These are phyloP conservation scores for Burhinus oedicnemus DNA, from an alignment of 2,113 vertebrate genomes.

Conservation along the genomic window DNA sequence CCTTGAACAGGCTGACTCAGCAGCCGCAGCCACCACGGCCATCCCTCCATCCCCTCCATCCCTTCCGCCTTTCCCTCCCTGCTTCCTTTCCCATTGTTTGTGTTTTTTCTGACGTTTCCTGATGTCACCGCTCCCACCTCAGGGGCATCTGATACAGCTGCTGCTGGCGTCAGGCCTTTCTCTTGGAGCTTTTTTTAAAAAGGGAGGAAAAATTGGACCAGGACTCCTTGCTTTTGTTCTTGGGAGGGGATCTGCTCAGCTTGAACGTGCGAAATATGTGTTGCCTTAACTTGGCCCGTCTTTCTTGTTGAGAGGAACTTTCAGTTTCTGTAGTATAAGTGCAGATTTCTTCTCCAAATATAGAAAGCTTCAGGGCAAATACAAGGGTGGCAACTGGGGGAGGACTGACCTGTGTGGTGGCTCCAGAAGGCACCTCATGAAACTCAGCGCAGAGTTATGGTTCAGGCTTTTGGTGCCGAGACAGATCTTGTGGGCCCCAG, in stretches of 20 bases:
- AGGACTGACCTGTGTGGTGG: not conserved
- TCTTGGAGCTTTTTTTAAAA: not conserved
- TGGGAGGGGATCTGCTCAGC: not conserved
- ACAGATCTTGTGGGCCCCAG: not conserved
- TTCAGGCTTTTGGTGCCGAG: not conserved
- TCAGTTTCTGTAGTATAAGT: not conserved
- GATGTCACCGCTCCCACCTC: not conserved
- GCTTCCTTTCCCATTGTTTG: constrained; percentile 52
- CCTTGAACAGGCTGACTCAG: constrained; percentile 15
- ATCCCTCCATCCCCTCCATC: not conserved
- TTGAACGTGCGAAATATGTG: fast-evolving
- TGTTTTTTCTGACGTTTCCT: not conserved
- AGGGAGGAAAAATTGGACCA: not conserved
- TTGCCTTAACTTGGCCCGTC: not conserved
- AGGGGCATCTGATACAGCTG: not conserved
- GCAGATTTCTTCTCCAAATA: not conserved
- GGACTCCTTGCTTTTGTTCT: not conserved
- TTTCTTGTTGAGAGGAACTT: not conserved
- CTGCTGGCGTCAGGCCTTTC: not conserved
- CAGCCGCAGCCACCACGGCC: not conserved
- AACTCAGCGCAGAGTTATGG: not conserved
- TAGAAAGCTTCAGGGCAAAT: not conserved
- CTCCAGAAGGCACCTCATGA: not conserved
- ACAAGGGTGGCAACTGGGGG: fast-evolving
- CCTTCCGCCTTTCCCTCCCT: not conserved